Base-by-base conservation (phyloP, 2,888 invertebrate species). In the Melanchra persicariae region DNA sequence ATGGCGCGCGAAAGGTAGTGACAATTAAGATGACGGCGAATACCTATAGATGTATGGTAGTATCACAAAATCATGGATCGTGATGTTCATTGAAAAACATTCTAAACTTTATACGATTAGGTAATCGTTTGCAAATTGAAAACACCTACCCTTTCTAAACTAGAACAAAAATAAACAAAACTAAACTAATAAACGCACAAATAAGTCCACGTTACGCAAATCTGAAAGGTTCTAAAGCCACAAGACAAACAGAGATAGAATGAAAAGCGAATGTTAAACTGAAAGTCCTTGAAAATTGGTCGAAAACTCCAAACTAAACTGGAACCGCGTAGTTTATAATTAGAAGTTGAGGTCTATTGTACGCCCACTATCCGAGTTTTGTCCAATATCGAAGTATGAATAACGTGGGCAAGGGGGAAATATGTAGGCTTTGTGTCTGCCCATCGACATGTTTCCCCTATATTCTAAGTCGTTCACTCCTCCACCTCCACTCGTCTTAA, bases 111-210 rank as follows among this genome's bases (percentile, higher is more conserved):
- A 17, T 10, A 15, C 24, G 24, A 74, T 63, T 34, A 51, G 0
- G 19, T 45, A 37, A 74, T 30, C 17, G 22, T 55, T 77, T n/a
- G 8, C 6, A 4, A 26, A 19, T 7, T 37, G 2, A 40, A 37
- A 30, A 17, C 54, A 37, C 15, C 8, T 4, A 10, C 45, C 37
- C n/a, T n/a, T n/a, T n/a, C n/a, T n/a, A 19, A 22, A 10, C 24
- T 52, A 45, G 57, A 68, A 1, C 3, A 26, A 54, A n/a, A n/a
- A n/a, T 22, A 30, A 76, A 61, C 78, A 34, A 47, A 76, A 76
- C 80, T 49, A 75, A 77, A 77, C 57, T 58, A 80, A 77, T 75
- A 47, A 58, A 61, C 34, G 52, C 45, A 52, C 45, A 60, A 34
- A 57, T 57, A n/a, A 70, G 45, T 24, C 49, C 26, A 40, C 47